Evolutionary conservation across 2,888 invertebrate genomes (phyloP).

Genomic region (Corbicula japonica): DNA sequence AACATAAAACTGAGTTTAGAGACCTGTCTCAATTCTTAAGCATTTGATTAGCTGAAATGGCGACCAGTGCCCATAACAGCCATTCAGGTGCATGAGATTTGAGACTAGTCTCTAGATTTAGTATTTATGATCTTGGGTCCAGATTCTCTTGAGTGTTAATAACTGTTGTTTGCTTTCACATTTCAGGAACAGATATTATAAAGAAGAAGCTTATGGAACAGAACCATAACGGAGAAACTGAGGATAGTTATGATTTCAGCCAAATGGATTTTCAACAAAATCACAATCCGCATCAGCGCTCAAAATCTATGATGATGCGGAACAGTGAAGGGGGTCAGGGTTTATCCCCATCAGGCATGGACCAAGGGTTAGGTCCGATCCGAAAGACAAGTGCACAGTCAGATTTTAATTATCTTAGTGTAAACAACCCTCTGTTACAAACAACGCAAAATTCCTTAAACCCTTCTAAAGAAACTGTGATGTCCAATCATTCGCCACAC

Average conservation of each 20-base stretch:
- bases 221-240: conserved; percentile 69
- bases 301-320: conserved; percentile 76
- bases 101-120: too few species aligned
- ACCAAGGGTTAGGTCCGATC: conserved; percentile 49
- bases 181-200: conserved; percentile 83
- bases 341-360: conserved; percentile 52
- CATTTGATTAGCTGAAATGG: too few species aligned
- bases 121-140: too few species aligned
- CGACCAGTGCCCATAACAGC: too few species aligned
- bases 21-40: too few species aligned
- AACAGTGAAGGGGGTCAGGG: conserved; percentile 59
- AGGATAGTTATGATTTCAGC: conserved; percentile 78
- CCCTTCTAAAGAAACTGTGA: conserved; percentile 70
- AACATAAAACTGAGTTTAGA: too few species aligned
- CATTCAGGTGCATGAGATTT: too few species aligned
- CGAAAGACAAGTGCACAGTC: conserved; percentile 66
- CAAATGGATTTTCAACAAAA: conserved; percentile 77
- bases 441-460: conserved; percentile 65
- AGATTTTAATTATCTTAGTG: conserved; percentile 66
- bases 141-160: not conserved
- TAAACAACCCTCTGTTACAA: conserved; percentile 63
- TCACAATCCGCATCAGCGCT: conserved; percentile 80
- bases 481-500: conserved; percentile 75
- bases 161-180: not conserved
- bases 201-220: conserved; percentile 82